Evolutionary conservation across 2,113 vertebrate species (phyloP).

Genomic region (Poecilia latipinna): DNA sequence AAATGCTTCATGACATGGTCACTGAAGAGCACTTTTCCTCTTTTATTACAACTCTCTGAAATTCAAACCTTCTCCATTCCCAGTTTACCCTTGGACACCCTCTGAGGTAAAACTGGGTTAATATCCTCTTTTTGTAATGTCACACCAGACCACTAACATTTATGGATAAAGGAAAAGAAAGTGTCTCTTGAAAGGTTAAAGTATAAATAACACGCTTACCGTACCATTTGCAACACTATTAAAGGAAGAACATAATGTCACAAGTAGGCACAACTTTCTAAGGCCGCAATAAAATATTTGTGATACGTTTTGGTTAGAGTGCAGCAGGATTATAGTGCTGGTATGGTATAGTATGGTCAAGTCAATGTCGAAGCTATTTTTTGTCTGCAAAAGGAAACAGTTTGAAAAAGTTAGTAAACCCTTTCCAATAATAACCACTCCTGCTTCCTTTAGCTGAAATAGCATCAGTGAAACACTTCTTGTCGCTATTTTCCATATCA

Average conservation of each 20-base stretch:
- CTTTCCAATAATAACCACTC: too few species aligned
- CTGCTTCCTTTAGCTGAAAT: too few species aligned
- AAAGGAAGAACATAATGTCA: not conserved
- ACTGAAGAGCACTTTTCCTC: constrained; percentile 59
- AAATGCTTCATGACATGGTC: constrained; percentile 68
- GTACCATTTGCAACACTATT: not conserved
- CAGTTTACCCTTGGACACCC: constrained; percentile 50
- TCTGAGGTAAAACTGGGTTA: constrained; percentile 29
- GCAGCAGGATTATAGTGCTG: too few species aligned
- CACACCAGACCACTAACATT: constrained; percentile 24
- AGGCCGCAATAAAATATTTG: not conserved
- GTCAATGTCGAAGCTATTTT: too few species aligned
- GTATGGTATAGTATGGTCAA: too few species aligned
- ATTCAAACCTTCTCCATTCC: constrained; percentile 44
- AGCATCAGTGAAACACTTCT: too few species aligned
- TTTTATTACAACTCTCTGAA: constrained; percentile 53
- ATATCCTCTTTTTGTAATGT: constrained; percentile 23
- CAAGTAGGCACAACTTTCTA: not conserved
- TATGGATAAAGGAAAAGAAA: constrained; percentile 38
- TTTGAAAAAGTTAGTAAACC: too few species aligned
- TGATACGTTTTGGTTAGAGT: not conserved
- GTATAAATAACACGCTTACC: not conserved
- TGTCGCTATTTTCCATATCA: too few species aligned
- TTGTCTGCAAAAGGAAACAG: too few species aligned
- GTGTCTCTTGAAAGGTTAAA: constrained; percentile 6